Conservation (phyloP, 2,888 invertebrate species). For the Pristionchus mayeri region DNA sequence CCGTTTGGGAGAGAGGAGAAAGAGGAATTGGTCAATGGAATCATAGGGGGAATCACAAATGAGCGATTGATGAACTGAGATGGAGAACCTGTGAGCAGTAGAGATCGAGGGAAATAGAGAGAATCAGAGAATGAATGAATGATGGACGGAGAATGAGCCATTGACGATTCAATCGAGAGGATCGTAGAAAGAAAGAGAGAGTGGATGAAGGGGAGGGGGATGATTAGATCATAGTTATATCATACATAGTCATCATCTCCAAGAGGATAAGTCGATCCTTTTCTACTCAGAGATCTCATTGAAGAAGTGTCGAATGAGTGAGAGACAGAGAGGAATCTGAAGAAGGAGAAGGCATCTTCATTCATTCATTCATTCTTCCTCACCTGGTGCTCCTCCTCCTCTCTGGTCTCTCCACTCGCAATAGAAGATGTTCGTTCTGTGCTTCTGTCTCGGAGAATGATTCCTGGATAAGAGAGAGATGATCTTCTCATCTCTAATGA, state of each 20-base stretch:
- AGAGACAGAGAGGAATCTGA: conserved; percentile 72
- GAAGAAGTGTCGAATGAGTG: conserved; percentile 73
- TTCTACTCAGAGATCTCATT: conserved; percentile 70
- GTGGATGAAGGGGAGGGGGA: neutral
- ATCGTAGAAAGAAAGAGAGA: neutral
- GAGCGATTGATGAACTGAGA: neutral
- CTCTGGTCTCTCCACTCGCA: conserved; percentile 33
- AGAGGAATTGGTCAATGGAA: neutral
- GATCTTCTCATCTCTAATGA: neutral
- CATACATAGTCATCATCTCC: conserved; percentile 40
- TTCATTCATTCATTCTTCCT: neutral
- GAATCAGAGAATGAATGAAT: neutral
- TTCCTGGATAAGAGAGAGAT: neutral
- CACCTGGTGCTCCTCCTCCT: conserved; percentile 26
- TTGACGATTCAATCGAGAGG: neutral
- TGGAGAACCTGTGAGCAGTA: neutral
- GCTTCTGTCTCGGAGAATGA: conserved; percentile 47
- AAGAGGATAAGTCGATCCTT: conserved; percentile 59
- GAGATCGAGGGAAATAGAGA: neutral
- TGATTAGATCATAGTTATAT: neutral
- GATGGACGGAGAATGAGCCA: neutral
- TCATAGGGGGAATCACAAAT: neutral
- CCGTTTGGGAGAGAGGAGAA: neutral
- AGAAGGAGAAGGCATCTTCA: conserved; percentile 50
- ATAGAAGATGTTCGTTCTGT: conserved; percentile 38